Conservation (phyloP, 37 sponge, comb jelly and placozoan species). For the Ianthella basta region DNA sequence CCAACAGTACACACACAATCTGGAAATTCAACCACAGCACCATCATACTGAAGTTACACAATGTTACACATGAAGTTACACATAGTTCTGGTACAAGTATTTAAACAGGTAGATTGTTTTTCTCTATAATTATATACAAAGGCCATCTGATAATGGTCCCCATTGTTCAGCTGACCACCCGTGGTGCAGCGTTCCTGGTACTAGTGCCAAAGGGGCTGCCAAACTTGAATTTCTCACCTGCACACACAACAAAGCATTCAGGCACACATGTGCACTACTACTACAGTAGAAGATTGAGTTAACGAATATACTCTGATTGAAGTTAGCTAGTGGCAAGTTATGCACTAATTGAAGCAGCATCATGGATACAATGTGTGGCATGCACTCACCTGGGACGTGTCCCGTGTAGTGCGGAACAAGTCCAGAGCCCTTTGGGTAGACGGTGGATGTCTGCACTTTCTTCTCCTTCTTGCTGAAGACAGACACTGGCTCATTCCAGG, state of each 20-base stretch:
- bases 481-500: constrained; percentile 50
- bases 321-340: not conserved
- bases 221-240: constrained; percentile 79
- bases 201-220: constrained; percentile 72
- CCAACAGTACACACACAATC: too few relatives aligned
- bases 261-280: not conserved
- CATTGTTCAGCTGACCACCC: constrained; percentile 29
- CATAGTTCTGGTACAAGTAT: too few relatives aligned
- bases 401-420: constrained; percentile 95
- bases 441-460: not conserved
- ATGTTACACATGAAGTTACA: too few relatives aligned
- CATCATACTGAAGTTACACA: too few relatives aligned
- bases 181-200: constrained; percentile 55
- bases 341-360: not conserved
- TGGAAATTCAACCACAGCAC: too few relatives aligned
- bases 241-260: not conserved
- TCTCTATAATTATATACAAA: too few relatives aligned
- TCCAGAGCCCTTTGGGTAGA: constrained; percentile 80
- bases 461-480: constrained; percentile 40
- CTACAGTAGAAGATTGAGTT: not conserved
- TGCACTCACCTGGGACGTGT: constrained; percentile 80
- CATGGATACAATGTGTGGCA: not conserved
- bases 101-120: too few relatives aligned
- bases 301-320: not conserved
- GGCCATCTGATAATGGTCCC: too few relatives aligned